Evolutionary conservation across 2,888 invertebrate genomes (phyloP), one percentile per base, ranked within the genome.

Genomic region (Brenthis daphne): DNA sequence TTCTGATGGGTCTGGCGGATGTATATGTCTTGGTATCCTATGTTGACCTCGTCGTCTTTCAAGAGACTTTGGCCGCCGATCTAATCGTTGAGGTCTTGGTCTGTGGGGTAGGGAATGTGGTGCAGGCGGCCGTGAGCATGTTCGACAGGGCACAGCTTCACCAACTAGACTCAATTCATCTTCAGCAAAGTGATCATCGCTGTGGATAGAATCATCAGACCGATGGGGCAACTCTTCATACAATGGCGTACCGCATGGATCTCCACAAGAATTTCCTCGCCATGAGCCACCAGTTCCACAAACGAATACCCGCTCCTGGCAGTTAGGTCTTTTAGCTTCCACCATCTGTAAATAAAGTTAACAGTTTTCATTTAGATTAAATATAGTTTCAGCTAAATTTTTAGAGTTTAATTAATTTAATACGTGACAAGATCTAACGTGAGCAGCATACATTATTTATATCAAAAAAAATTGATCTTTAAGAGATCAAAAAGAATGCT

Each of bases 101-200:
- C 94, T 92, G 82, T 94, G 95, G 69, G 95, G 94, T 69, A 88
- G 84, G 14, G 85, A 94, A 76, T 90, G 92, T 0, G 87, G 92
- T 37, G 85, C 90, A 71, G 87, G 90, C 65, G 92, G 93, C 79
- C 91, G 89, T n/a, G 94, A 93, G 70, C 91, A 91, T 56, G 90
- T 89, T 73, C 92, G 84, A 79, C 92, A 92, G 13, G 88, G 93
- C 8, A 88, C 92, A 64, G 89, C 91, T 86, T 85, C 93, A 74
- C 86, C 93, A 1, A 92, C 92, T 13, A 92, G 84, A 69, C 92
- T 96, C 14, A 97, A 92, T 81, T 97, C 97, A 82, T 97, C 97
- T 87, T 97, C 97, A 61, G 97, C 97, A 81, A 97, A 97, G 80
- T 97, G 97, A 80, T 97, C 97, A 81, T 97, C 97, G 81, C 96